These are phyloP conservation scores for Dynastes tityus DNA, from an alignment of 2,888 invertebrate species.

Conservation along the genomic window DNA sequence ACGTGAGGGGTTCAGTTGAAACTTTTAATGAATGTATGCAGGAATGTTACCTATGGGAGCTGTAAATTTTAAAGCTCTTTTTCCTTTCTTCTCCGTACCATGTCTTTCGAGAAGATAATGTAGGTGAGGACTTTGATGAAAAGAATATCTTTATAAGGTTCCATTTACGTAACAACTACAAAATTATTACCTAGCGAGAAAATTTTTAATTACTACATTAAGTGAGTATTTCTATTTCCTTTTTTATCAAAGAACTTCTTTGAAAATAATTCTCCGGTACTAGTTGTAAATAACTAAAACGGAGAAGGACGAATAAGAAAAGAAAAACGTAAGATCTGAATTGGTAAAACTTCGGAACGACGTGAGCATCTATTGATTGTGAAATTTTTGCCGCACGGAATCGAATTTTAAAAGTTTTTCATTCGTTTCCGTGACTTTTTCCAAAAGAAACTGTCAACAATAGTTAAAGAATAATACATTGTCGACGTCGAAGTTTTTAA, in stretches of 20 bases:
- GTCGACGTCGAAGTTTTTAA: constrained; percentile 41
- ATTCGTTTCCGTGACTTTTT: constrained; percentile 32
- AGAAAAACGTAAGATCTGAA: constrained; percentile 4
- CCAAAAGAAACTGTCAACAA: constrained; percentile 45
- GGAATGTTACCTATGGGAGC: constrained; percentile 31
- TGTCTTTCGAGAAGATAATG: constrained; percentile 23
- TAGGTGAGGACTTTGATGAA: not conserved
- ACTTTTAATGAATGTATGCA: constrained; percentile 46
- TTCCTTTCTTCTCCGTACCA: constrained; percentile 5
- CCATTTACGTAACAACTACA: not conserved
- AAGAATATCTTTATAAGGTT: not conserved
- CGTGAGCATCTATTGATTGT: constrained; percentile 31
- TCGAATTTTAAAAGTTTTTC: constrained; percentile 44
- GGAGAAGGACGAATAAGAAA: constrained; percentile 5
- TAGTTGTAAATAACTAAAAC: not conserved
- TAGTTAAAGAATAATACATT: constrained; percentile 44
- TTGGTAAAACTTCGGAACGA: not conserved
- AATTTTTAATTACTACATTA: not conserved
- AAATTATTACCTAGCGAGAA: not conserved
- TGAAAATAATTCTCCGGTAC: not conserved
- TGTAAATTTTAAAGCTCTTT: constrained; percentile 32
- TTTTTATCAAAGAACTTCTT: not conserved
- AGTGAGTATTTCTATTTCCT: not conserved
- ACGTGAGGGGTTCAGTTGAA: constrained; percentile 19
- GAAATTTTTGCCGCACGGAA: constrained; percentile 32